Base-by-base conservation (phyloP, 2,888 invertebrate genomes). In the Plagodis pulveraria region DNA sequence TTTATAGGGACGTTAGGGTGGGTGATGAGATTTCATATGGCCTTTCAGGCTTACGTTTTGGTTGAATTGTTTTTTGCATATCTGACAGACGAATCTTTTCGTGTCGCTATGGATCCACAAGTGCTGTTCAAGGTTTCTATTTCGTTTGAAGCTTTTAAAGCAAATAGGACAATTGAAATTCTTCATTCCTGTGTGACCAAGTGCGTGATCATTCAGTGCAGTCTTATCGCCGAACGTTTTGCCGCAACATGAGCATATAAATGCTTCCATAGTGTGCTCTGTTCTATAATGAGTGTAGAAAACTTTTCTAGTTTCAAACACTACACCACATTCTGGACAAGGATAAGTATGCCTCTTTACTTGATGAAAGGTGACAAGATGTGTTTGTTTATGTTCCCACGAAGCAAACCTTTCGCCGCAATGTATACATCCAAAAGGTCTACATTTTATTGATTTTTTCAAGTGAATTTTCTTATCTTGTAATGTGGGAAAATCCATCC, bases 151-250 rank as follows among this genome's bases (percentile, higher is more conserved):
- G 0, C 83, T 72, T 65, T 94, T 94, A 0, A 77, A 74, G 65
- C 94, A 94, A 0, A 92, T 72, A 0, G 76, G 71, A 62, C 94
- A 94, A 44, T 82, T 75, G 41, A 82, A 88, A 0, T 77, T 74
- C 59, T 91, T 93, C 56, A 93, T 93, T 2, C 90, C 87, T 0
- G 93, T 91, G 67, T 94, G 94, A 0, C 85, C 86, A 0, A 89
- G 76, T 50, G 78, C 82, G 60, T 94, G 94, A 0, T 93, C 84
- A 5, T 88, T 83, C 42, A 89, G 66, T 7, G 71, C 65, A 9
- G 72, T 74, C 43, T 81, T 83, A 0, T 78, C 77, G 0, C 69
- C 71, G 66, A 88, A 89, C 49, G 83, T 86, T 5, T 82, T 66
- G 0, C 85, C 84, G 46, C 90, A 90, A 43, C 78, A 85, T 0